Evolutionary conservation across 2,113 vertebrate species (phyloP).

Genomic region (Glaucomys volans): DNA sequence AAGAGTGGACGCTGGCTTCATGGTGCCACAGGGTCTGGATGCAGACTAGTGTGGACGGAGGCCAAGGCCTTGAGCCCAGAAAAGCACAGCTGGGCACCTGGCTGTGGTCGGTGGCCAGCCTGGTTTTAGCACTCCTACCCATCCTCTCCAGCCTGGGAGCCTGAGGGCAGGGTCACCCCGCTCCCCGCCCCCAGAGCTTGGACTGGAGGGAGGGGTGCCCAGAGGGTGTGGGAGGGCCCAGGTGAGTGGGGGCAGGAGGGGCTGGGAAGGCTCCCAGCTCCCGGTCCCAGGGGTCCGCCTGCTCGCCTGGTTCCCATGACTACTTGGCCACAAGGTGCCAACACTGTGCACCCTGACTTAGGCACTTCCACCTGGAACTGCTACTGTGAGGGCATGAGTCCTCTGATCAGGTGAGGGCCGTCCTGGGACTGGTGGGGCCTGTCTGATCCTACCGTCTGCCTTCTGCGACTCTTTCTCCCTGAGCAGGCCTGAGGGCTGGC

Average conservation of each 20-base stretch:
- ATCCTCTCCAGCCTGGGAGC: not conserved
- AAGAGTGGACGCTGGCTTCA: accelerated
- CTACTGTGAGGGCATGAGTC: not conserved
- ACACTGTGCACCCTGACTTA: not conserved
- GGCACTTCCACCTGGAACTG: not conserved
- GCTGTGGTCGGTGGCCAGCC: not conserved
- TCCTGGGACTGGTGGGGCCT: too few species aligned
- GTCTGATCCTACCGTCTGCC: accelerated
- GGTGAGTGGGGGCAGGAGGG: conserved; percentile 26
- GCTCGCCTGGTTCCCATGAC: not conserved
- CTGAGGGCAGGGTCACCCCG: not conserved
- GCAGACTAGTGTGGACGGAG: accelerated
- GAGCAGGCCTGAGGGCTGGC: not conserved
- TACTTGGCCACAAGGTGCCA: not conserved
- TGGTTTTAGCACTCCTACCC: accelerated
- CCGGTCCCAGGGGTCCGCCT: not conserved
- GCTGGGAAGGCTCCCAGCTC: not conserved
- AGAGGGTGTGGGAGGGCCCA: not conserved
- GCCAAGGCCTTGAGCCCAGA: not conserved
- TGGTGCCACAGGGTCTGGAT: accelerated
- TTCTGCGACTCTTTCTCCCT: not conserved
- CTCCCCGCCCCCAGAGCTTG: not conserved
- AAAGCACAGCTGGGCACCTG: not conserved
- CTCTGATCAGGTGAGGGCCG: too few species aligned
- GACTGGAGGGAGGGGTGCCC: not conserved